Base-by-base conservation (phyloP, 2,888 invertebrate genomes). In the Philonicus albiceps region DNA sequence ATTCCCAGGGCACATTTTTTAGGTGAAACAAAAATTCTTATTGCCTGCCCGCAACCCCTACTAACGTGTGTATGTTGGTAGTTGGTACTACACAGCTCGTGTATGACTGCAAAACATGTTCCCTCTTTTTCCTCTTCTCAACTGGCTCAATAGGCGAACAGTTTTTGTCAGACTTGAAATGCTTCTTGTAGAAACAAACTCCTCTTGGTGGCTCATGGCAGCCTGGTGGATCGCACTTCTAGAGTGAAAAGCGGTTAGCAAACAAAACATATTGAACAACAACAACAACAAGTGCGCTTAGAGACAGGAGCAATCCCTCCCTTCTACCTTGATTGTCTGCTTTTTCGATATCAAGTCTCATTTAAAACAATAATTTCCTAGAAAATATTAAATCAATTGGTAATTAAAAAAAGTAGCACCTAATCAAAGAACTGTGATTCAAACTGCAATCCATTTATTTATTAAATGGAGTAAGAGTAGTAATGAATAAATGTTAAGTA, bases 1-100 rank as follows among this genome's bases (percentile, higher is more conserved):
- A 75, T 78, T 72, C 81, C 78, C 37, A 11, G 22, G 55, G 73
- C 49, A 55, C 74, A 86, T 73, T 34, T 76, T 76, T 76, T 37
- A 22, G 76, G 40, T 43, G 22, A 16, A 43, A 43, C 11, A 13
- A 64, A 49, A 27, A 64, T 53, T 53, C 53, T 19, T 19, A 19
- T 53, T 19, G 53, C 53, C 0, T 19, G 53, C 11, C 40, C 7
- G 40, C 40, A 13, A 53, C 53, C 19, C 8, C 2, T 11, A 11
- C 37, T 1, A 37, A 53, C 5, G 7, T 53, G 7, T 43, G 40
- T 43, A 16, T 43, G 13, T 43, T 43, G 40, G n/a, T n/a, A n/a
- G n/a, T n/a, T n/a, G n/a, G n/a, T n/a, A n/a, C n/a, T 11, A 16
- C 13, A 43, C 11, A 13, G 40, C 40, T 16, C 16, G 55, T 22